Conservation (phyloP, 2,113 vertebrate species). For the Daubentonia madagascariensis region DNA sequence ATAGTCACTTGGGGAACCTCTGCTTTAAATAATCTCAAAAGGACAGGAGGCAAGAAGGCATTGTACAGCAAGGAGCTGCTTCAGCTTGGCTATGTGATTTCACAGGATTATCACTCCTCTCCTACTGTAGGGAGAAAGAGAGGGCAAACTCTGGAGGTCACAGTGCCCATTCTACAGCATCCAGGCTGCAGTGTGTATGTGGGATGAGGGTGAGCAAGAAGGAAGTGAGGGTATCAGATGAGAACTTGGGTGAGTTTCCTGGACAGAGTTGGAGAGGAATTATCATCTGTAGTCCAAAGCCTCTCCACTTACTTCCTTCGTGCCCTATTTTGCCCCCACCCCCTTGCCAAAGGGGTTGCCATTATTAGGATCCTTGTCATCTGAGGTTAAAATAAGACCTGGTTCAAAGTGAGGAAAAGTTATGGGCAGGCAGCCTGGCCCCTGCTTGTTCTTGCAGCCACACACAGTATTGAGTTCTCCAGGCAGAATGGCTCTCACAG, state of each 20-base stretch:
- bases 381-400: constrained; percentile 71
- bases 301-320: constrained; percentile 64
- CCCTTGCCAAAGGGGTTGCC: constrained; percentile 65
- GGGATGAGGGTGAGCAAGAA: background rate
- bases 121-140: background rate
- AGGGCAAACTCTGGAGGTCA: background rate
- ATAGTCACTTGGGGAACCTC: constrained; percentile 75
- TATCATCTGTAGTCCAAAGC: constrained; percentile 36
- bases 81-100: background rate
- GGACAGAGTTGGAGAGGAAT: constrained; percentile 55
- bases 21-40: constrained; percentile 82
- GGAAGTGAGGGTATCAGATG: constrained; percentile 69
- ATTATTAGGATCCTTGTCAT: constrained; percentile 78
- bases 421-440: constrained; percentile 45
- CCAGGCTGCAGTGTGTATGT: background rate
- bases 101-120: constrained; percentile 19
- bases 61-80: background rate
- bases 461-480: background rate
- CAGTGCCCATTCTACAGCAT: background rate
- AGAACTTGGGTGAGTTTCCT: constrained; percentile 72
- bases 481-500: background rate
- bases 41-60: constrained; percentile 62
- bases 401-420: constrained; percentile 56
- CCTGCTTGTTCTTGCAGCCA: constrained; percentile 13
- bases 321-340: constrained; percentile 47